These are phyloP conservation scores for Meteorus cinctellus DNA, from an alignment of 2,888 invertebrate genomes.

Conservation along the genomic window DNA sequence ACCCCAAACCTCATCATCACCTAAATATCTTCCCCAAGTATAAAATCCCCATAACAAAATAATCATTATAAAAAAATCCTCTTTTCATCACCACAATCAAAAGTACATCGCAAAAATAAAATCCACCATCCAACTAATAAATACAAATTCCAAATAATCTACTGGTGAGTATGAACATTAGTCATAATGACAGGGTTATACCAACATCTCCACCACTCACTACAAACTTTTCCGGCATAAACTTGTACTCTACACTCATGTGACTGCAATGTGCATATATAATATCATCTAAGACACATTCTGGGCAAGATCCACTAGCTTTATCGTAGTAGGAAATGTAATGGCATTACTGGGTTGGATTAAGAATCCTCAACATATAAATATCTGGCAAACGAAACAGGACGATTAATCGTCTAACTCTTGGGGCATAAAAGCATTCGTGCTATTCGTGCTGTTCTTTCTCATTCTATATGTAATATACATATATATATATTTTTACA, in stretches of 20 bases:
- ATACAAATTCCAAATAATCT: too few relatives aligned
- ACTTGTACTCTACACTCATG: slow-evolving; percentile 2
- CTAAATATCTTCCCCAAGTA: too few relatives aligned
- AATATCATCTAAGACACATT: slow-evolving; percentile 31
- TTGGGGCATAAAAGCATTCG: slow-evolving; percentile 20
- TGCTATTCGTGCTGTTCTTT: slow-evolving; percentile 19
- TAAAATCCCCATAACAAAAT: too few relatives aligned
- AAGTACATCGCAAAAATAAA: too few relatives aligned
- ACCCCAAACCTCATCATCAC: too few relatives aligned
- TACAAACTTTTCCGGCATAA: background rate
- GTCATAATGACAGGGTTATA: background rate
- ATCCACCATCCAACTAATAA: too few relatives aligned
- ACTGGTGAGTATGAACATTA: background rate
- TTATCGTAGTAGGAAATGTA: slow-evolving; percentile 44
- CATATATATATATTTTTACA: background rate
- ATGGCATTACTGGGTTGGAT: slow-evolving; percentile 31
- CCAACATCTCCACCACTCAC: background rate
- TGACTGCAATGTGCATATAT: slow-evolving; percentile 40
- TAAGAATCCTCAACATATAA: slow-evolving; percentile 26
- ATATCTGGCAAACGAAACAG: slow-evolving; percentile 28
- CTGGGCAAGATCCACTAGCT: slow-evolving; percentile 26
- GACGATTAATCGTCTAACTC: slow-evolving; percentile 39
- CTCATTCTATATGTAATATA: slow-evolving; percentile 9
- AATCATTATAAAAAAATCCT: too few relatives aligned
- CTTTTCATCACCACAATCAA: too few relatives aligned